Evolutionary conservation across 2,888 invertebrate species (phyloP).

Genomic region (Mellilla xanthometata): DNA sequence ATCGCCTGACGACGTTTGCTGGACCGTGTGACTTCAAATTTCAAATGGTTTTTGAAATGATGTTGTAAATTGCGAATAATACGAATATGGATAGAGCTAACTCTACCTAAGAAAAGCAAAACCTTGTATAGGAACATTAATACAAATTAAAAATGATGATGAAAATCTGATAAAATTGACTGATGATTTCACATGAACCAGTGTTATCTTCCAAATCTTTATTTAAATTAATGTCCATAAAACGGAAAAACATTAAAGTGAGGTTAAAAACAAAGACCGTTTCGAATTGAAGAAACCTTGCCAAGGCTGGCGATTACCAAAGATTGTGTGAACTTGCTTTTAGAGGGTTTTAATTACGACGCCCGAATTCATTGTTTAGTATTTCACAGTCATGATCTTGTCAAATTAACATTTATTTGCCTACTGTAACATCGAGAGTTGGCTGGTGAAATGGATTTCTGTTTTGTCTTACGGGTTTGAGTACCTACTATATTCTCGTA

Average conservation of each 20-base stretch:
- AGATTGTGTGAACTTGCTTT: conserved; percentile 30
- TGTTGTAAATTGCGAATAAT: not conserved
- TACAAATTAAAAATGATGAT: no score
- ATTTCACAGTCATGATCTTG: not conserved
- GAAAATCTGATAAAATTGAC: no score
- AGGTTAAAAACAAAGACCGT: conserved; percentile 33
- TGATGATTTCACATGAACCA: no score
- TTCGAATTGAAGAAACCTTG: conserved; percentile 33
- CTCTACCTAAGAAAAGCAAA: no score
- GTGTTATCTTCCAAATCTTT: no score
- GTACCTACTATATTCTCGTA: no score
- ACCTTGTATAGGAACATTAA: no score
- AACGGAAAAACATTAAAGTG: conserved; percentile 17
- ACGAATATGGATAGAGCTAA: no score
- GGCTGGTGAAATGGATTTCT: no score
- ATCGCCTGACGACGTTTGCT: conserved; percentile 40
- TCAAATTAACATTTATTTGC: not conserved
- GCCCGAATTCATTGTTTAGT: conserved; percentile 11
- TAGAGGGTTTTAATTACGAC: conserved; percentile 20
- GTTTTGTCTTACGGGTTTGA: no score
- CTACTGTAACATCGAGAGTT: no score
- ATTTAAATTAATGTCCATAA: not conserved
- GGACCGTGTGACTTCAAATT: conserved; percentile 2
- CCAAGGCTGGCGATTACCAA: conserved; percentile 30
- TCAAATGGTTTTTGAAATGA: no score